Conservation (phyloP, 2,888 invertebrate genomes). For the Hydrotaea diabolus region DNA sequence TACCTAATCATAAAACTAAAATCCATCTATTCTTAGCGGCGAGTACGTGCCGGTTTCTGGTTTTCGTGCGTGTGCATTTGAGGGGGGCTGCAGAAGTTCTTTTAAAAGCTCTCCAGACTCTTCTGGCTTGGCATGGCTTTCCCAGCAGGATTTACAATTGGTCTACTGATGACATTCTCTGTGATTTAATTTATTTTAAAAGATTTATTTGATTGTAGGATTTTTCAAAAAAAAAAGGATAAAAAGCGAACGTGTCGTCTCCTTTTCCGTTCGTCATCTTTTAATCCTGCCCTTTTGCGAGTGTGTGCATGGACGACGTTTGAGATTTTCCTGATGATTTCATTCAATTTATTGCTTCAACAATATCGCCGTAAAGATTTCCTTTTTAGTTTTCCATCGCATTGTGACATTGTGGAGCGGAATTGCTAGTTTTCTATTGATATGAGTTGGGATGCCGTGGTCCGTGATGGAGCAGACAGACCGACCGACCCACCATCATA, state of each 20-base stretch:
- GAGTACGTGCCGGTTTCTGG: conserved; percentile 14
- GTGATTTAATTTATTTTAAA: conserved; percentile 62
- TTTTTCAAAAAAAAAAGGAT: conserved; percentile 2
- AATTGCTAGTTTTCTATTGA: conserved; percentile 26
- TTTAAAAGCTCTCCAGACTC: conserved; percentile 12
- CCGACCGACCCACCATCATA: not conserved
- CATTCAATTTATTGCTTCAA: conserved; percentile 67
- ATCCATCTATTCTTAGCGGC: conserved; percentile 25
- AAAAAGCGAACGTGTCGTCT: conserved; percentile 6
- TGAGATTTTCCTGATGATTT: conserved; percentile 65
- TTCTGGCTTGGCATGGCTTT: not conserved
- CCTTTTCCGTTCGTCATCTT: conserved; percentile 13
- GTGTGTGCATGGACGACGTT: not conserved
- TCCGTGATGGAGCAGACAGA: not conserved
- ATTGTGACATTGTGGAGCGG: not conserved
- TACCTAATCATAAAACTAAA: conserved; percentile 32
- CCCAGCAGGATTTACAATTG: conserved; percentile 52
- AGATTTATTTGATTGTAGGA: conserved; percentile 57
- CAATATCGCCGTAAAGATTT: conserved; percentile 29
- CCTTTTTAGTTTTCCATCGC: conserved; percentile 17
- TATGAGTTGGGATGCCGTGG: not conserved
- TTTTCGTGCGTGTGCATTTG: conserved; percentile 18
- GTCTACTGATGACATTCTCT: conserved; percentile 61
- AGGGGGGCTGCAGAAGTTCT: not conserved
- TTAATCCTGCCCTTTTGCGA: not conserved